Percentiles rank a stretch among this genome's conserved stretches.
Evolutionary conservation across 2,888 invertebrate genomes (phyloP).

Genomic region (Laothoe populi): DNA sequence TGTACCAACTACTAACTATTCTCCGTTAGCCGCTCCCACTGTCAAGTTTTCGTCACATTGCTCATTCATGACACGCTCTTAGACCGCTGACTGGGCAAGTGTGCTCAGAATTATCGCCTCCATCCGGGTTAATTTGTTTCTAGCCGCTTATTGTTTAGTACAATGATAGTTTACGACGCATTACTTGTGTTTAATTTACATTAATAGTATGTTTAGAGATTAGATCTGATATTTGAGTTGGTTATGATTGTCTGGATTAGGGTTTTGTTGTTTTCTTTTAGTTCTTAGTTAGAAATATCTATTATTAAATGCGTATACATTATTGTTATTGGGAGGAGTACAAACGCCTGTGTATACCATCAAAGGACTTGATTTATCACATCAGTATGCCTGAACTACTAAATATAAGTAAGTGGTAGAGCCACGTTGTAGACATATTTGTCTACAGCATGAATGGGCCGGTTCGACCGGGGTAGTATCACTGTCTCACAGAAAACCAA

Average conservation of each 20-base stretch:
- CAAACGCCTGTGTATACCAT: too few relatives aligned
- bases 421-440: too few relatives aligned
- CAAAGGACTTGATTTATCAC: too few relatives aligned
- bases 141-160: constrained; percentile 19
- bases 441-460: too few relatives aligned
- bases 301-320: too few relatives aligned
- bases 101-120: constrained; percentile 51
- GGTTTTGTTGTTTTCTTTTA: not conserved
- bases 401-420: too few relatives aligned
- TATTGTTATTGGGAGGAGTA: too few relatives aligned
- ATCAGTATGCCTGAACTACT: too few relatives aligned
- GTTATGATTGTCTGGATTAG: constrained; percentile 4
- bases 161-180: constrained; percentile 19
- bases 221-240: constrained; percentile 5
- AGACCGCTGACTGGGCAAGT: constrained; percentile 58
- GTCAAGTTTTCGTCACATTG: constrained; percentile 31
- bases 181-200: constrained; percentile 27
- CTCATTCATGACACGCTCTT: constrained; percentile 57
- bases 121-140: constrained; percentile 36
- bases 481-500: too few relatives aligned
- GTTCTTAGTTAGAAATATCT: not conserved
- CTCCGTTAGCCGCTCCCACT: not conserved
- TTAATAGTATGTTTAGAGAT: constrained; percentile 17
- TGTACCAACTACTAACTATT: not conserved
- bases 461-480: too few relatives aligned